phyloP scores from a whole-genome alignment of 2,113 vertebrate genomes.

The Sander vitreus region DNA sequence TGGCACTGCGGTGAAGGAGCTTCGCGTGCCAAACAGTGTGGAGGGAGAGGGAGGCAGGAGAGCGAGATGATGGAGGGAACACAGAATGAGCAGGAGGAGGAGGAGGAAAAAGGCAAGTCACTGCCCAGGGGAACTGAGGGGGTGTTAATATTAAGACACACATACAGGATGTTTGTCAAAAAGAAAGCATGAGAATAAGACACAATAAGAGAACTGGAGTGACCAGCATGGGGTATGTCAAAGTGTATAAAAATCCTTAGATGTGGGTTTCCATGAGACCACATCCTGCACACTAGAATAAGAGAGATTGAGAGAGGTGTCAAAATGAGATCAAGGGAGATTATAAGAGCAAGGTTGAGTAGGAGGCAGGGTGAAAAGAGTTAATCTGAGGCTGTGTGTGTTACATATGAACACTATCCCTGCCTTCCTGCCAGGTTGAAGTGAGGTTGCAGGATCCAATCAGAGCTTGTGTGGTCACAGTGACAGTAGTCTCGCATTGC shows the following conservation, averaged over 20 bases:
- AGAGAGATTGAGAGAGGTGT: background rate
- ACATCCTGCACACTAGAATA: background rate
- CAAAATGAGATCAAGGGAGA: conserved; percentile 31
- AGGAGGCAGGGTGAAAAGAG: conserved; percentile 23
- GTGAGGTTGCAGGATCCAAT: conserved; percentile 28
- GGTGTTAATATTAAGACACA: background rate
- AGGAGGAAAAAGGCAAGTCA: conserved; percentile 29
- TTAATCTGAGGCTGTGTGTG: conserved; percentile 55
- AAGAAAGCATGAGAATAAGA: background rate
- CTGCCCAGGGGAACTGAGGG: conserved; percentile 13
- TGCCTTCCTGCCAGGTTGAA: conserved; percentile 30
- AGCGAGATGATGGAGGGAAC: conserved; percentile 5
- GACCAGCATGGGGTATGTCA: background rate
- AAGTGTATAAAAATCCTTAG: background rate
- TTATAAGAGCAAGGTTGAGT: conserved; percentile 20
- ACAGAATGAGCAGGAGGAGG: too few relatives aligned
- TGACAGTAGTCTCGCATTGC: background rate
- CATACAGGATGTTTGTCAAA: background rate
- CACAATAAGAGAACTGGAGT: background rate
- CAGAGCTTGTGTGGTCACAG: conserved; percentile 34
- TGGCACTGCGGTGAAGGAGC: conserved; percentile 52
- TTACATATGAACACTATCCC: conserved; percentile 47
- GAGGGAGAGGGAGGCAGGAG: conserved; percentile 6
- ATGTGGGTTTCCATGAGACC: background rate
- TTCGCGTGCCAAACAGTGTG: conserved; percentile 14